Evolutionary conservation across 2,888 invertebrate genomes (phyloP).

Genomic region (Perdita meconis): DNA sequence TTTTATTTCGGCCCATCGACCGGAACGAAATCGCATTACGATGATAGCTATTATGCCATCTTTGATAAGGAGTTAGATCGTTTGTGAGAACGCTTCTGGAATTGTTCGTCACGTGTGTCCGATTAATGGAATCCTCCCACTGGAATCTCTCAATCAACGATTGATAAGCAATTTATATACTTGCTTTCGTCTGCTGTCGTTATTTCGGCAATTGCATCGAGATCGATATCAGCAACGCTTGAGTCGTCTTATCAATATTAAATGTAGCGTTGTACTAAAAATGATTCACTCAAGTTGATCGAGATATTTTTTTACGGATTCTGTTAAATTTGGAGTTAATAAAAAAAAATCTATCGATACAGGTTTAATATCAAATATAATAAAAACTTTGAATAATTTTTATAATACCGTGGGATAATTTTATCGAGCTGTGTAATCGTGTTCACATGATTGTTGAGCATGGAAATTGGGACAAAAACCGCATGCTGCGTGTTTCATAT

Average conservation of each 20-base stretch:
- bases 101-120: constrained; percentile 26
- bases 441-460: background rate
- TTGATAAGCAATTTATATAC: background rate
- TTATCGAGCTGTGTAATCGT: background rate
- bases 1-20: constrained; percentile 32
- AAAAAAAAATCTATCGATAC: background rate
- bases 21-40: constrained; percentile 33
- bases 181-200: background rate
- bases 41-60: constrained; percentile 32
- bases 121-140: constrained; percentile 19
- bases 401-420: background rate
- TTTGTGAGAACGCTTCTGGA: constrained; percentile 36
- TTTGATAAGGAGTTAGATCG: constrained; percentile 44
- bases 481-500: constrained; percentile 19
- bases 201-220: constrained; percentile 8
- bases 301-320: background rate
- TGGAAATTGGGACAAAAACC: constrained; percentile 4
- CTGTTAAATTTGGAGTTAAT: background rate
- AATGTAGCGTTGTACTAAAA: background rate
- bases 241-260: constrained; percentile 5
- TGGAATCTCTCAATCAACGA: constrained; percentile 33
- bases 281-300: constrained; percentile 4
- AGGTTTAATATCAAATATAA: background rate
- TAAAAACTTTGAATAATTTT: background rate
- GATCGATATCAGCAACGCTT: constrained; percentile 6